phyloP scores from a whole-genome alignment of 2,113 vertebrate genomes.

The Scortum barcoo region DNA sequence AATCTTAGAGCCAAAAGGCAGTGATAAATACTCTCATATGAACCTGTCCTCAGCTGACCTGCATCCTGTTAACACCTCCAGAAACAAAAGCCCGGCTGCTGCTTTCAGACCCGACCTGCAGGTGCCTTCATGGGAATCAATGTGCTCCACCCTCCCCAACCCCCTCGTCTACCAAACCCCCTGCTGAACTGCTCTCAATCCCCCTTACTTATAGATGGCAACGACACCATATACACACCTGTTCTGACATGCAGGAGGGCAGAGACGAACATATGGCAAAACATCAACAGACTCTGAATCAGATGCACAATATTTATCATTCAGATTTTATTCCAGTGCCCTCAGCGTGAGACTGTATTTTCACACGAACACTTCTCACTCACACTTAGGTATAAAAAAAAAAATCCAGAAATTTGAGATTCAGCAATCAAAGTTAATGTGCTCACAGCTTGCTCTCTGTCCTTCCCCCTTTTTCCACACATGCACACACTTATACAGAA shows the following conservation, averaged over 20 bases:
- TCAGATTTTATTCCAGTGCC: constrained; percentile 19
- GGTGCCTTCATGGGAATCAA: constrained; percentile 45
- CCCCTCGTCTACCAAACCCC: constrained; percentile 54
- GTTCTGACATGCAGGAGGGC: not conserved
- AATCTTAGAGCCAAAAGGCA: not conserved
- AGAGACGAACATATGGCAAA: constrained; percentile 38
- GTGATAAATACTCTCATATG: not conserved
- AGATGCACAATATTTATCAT: constrained; percentile 38
- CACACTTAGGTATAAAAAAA: not conserved
- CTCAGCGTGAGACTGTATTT: constrained; percentile 9
- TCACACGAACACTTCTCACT: not conserved
- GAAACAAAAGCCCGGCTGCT: constrained; percentile 26
- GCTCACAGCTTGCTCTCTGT: not conserved
- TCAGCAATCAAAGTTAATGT: not conserved
- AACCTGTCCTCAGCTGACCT: not conserved
- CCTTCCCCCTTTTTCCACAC: constrained; percentile 3
- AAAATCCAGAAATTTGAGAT: not conserved
- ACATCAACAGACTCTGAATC: constrained; percentile 22
- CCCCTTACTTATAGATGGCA: constrained; percentile 74
- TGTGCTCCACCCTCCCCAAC: constrained; percentile 36
- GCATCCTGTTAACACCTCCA: constrained; percentile 14
- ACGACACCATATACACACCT: constrained; percentile 22
- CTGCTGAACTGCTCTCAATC: constrained; percentile 57
- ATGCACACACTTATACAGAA: not conserved
- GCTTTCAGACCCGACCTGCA: constrained; percentile 51